phyloP scores from a whole-genome alignment of 2,797 vertebrate species.

The Hippoglossus hippoglossus region DNA sequence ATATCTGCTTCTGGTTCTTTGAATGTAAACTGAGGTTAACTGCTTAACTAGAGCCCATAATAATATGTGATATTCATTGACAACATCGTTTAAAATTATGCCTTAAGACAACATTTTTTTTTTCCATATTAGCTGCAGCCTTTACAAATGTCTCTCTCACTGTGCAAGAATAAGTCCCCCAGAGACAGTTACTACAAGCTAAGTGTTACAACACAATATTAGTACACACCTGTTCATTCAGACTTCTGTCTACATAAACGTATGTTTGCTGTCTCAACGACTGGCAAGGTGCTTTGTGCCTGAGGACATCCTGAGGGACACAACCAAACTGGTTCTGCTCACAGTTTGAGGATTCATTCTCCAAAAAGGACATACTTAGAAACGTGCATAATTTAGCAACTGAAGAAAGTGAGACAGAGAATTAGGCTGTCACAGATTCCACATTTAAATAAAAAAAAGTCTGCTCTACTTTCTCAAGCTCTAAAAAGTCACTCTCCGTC shows the following conservation, averaged over 20 bases:
- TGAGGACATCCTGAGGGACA: constrained; percentile 34
- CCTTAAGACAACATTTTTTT: not conserved
- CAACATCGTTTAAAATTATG: not conserved
- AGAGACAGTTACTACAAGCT: not conserved
- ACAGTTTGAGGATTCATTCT: constrained; percentile 29
- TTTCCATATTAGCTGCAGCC: not conserved
- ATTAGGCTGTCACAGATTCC: constrained; percentile 49
- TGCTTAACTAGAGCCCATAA: too few relatives aligned
- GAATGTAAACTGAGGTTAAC: too few relatives aligned
- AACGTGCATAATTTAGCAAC: constrained; percentile 64
- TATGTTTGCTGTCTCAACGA: not conserved
- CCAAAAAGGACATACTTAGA: constrained; percentile 48
- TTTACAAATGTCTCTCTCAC: not conserved
- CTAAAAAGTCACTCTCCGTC: constrained; percentile 45
- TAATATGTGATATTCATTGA: not conserved
- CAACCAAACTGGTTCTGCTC: constrained; percentile 20
- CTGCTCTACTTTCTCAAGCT: constrained; percentile 62
- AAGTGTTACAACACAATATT: not conserved
- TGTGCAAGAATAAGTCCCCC: not conserved
- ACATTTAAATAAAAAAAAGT: constrained; percentile 32
- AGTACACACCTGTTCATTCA: not conserved
- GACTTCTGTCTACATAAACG: not conserved
- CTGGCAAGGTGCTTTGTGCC: constrained; percentile 1
- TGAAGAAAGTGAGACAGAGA: constrained; percentile 25
- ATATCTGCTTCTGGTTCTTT: too few relatives aligned